Percentiles rank a stretch among this genome's conserved stretches.
These are phyloP conservation scores for Corythornis leucogaster DNA, from an alignment of 2,797 vertebrate genomes.

Conservation along the genomic window DNA sequence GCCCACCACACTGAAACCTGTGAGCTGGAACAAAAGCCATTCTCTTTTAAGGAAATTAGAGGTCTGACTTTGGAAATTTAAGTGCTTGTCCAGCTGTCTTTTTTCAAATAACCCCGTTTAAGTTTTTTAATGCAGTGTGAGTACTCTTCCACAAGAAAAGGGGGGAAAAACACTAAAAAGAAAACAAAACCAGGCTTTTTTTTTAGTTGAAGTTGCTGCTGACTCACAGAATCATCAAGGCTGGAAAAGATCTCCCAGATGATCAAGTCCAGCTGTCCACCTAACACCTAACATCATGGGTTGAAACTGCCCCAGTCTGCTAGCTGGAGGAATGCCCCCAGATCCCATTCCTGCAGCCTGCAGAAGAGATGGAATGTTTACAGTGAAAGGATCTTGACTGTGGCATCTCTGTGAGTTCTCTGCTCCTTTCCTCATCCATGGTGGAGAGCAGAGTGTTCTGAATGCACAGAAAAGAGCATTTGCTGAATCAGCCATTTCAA, in stretches of 20 bases:
- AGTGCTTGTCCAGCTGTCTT: constrained; percentile 76
- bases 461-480: not conserved
- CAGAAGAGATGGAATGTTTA: not conserved
- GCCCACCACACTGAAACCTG: constrained; percentile 75
- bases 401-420: not conserved
- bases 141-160: constrained; percentile 43
- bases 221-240: not conserved
- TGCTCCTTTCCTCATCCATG: accelerated
- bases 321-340: constrained; percentile 22
- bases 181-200: not conserved
- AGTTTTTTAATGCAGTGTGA: constrained; percentile 70
- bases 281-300: not conserved
- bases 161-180: not conserved
- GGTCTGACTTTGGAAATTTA: constrained; percentile 70
- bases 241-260: no score
- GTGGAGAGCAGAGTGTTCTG: not conserved
- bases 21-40: constrained; percentile 73
- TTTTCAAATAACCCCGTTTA: constrained; percentile 70
- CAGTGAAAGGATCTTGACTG: not conserved
- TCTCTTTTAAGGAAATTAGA: constrained; percentile 68
- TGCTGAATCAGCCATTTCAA: not conserved
- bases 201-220: constrained; percentile 46
- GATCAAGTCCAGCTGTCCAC: no score
- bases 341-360: not conserved
- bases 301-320: constrained; percentile 20